Conservation (phyloP, 2,797 vertebrate genomes). For the Eulemur rubriventer region DNA sequence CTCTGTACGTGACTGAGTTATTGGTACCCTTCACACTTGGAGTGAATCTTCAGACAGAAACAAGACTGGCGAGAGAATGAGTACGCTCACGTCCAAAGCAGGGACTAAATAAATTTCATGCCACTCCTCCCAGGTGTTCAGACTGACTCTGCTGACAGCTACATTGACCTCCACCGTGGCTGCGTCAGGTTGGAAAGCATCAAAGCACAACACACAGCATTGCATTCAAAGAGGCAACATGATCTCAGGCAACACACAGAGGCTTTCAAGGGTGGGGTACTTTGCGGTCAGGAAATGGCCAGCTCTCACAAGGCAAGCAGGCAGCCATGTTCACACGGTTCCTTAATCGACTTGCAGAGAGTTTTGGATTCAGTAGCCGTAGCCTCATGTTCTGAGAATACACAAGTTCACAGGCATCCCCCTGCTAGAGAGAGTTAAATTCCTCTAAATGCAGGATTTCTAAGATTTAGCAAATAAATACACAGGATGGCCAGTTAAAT, state of each 20-base stretch:
- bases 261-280: conserved; percentile 1
- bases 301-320: conserved; percentile 59
- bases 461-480: background rate
- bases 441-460: background rate
- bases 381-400: background rate
- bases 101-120: background rate
- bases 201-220: conserved; percentile 62
- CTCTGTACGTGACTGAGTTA: background rate
- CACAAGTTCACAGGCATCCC: conserved; percentile 21
- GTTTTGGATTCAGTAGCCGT: background rate
- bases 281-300: background rate
- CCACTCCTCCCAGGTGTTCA: background rate
- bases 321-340: conserved; percentile 29
- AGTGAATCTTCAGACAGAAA: conserved; percentile 46
- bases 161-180: background rate
- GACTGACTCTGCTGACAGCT: conserved; percentile 24
- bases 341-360: background rate
- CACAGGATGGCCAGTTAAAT: background rate
- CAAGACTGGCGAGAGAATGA: conserved; percentile 35
- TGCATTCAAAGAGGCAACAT: conserved; percentile 53
- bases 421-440: background rate
- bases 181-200: conserved; percentile 44
- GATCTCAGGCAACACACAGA: conserved; percentile 64
- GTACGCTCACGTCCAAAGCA: conserved; percentile 46
- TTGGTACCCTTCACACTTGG: background rate